Base-by-base conservation (phyloP, 2,797 vertebrate species). In the Rhyacichthys aspro region DNA sequence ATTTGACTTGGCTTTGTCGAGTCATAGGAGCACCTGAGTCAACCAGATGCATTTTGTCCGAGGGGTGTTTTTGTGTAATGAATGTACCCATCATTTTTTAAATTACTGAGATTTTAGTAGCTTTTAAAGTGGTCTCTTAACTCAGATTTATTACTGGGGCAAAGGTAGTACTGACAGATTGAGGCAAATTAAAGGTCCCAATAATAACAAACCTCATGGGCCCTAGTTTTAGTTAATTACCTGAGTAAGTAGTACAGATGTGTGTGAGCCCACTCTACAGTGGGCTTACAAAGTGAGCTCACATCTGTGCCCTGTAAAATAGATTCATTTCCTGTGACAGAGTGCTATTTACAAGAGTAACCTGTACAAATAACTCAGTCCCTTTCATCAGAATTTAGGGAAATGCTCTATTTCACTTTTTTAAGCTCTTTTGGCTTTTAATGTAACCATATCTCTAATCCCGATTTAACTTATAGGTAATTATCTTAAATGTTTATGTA, bases 311-410 rank as follows among this genome's bases (percentile, higher is more conserved):
- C 86, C 84, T 80, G 67, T 74, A 58, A 74, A 59, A 70, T 57
- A 43, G 41, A 82, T 89, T 81, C 86, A 81, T 86, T 85, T 83
- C 59, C 74, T 69, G 45, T 75, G 64, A 91, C 76, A 86, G 63
- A 80, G 67, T 63, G 54, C 62, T 70, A 78, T 86, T 89, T 86
- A 88, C 75, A 56, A 73, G 59, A 9, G 34, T 60, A 79, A 74
- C 80, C 70, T 88, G 84, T 79, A 52, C 53, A 83, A 81, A 85
- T 67, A 80, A 56, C 46, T 19, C 11, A 43, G 32, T 66, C 63
- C 44, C 48, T 74, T 63, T 67, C 62, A 55, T 83, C 66, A 79
- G 62, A 76, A 61, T 45, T 11, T 16, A 49, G 33, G 52, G 42
- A 73, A 79, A 72, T 16, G 28, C 33, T 63, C 17, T 0, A 1